Conservation (phyloP, 2,797 vertebrate genomes). For the Esox lucius region DNA sequence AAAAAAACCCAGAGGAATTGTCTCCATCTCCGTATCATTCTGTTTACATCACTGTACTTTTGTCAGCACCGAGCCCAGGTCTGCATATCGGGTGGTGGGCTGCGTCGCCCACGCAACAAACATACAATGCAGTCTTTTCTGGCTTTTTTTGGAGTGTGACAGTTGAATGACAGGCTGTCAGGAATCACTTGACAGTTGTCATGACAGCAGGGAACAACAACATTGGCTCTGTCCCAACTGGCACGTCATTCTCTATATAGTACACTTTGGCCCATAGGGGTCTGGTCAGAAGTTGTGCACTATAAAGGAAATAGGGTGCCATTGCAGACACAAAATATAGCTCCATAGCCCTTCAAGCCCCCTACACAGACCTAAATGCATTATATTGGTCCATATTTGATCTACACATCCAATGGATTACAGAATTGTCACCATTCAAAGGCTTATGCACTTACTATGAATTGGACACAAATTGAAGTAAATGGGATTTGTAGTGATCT, state of each 20-base stretch:
- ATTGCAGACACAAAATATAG: conserved; percentile 59
- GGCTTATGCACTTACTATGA: conserved; percentile 17
- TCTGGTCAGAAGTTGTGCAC: not conserved
- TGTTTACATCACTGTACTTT: not conserved
- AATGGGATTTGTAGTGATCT: conserved; percentile 34
- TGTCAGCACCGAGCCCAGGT: conserved; percentile 35
- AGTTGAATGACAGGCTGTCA: conserved; percentile 61
- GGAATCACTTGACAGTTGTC: conserved; percentile 65
- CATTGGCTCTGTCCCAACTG: conserved; percentile 21
- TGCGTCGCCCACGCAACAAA: conserved; percentile 50
- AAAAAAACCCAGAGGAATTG: not conserved
- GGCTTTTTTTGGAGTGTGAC: conserved; percentile 33
- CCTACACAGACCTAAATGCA: not conserved
- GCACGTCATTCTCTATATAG: not conserved
- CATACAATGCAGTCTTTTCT: conserved; percentile 42
- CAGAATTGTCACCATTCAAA: conserved; percentile 65
- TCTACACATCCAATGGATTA: conserved; percentile 52
- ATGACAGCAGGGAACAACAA: conserved; percentile 56
- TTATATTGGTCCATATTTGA: conserved; percentile 47
- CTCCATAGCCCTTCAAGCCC: conserved; percentile 38
- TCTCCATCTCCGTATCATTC: not conserved
- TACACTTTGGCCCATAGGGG: not conserved
- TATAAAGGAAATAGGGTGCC: conserved; percentile 24
- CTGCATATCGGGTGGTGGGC: conserved; percentile 35
- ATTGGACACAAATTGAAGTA: not conserved